These are phyloP conservation scores for Gyps fulvus DNA, from an alignment of 2,113 vertebrate genomes.

Conservation along the genomic window DNA sequence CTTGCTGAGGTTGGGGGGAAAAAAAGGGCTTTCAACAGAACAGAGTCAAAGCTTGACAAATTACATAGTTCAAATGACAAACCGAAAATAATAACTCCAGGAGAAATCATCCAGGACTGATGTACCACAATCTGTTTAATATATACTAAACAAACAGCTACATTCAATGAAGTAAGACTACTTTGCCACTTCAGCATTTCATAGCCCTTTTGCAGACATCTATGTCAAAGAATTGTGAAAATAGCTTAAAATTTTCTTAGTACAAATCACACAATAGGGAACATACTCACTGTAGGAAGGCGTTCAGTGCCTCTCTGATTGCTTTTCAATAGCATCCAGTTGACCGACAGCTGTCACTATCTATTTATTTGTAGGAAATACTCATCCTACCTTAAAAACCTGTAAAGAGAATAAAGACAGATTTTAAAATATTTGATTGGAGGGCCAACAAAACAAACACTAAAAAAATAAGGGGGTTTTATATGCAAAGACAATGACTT, in stretches of 20 bases:
- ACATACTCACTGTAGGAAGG: not conserved
- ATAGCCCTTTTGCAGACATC: not conserved
- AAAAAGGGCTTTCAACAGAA: not conserved
- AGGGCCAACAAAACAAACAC: not conserved
- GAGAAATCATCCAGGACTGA: not conserved
- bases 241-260: constrained; percentile 16
- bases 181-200: not conserved
- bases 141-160: not conserved
- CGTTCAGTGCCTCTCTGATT: not conserved
- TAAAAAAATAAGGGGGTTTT: not conserved
- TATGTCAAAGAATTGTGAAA: not conserved
- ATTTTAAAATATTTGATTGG: not conserved
- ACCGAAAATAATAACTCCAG: not conserved
- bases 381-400: not conserved
- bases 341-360: not conserved
- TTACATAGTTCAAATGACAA: not conserved
- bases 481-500: not conserved
- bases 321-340: not conserved
- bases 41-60: not conserved
- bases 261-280: not conserved
- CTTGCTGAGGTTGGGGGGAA: not conserved
- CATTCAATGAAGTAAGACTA: not conserved
- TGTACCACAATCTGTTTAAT: not conserved
- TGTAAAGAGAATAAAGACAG: not conserved
- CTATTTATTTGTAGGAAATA: not conserved